Evolutionary conservation across 2,113 vertebrate species (phyloP), one percentile per base, ranked within the genome.

Genomic region (Amphilophus citrinellus): DNA sequence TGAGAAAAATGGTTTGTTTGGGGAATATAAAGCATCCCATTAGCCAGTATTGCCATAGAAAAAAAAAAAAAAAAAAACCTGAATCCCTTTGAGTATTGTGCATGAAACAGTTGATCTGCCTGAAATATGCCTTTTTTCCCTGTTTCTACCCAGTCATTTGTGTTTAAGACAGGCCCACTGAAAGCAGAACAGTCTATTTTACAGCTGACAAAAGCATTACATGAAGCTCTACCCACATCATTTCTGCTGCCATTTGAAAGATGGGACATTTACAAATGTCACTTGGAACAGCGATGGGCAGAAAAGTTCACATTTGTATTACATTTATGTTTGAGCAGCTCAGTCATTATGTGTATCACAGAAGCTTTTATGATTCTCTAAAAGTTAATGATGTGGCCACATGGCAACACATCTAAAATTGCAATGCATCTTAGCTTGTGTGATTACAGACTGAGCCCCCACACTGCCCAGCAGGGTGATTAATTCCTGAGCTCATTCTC

Each of bases 401-500:
- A 35, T 50, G 59, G 79, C 78, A 77, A 47, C 82, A 53, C 61
- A 22, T 80, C 47, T 76, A 4, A 87, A 85, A 82, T 90, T 17
- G 62, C 80, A 80, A 89, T 50, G 78, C 78, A 30, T 47, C 30
- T 78, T 37, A n/a, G 68, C 80, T 73, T 10, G n/a, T 86, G 44
- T 88, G 53, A 85, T 87, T 86, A 37, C 77, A 77, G 75, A 61
- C 56, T 14, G 77, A 87, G 82, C 76, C 60, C 71, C 53, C 35
- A 6, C 57, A 1, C 77, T 50, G 75, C 89, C 82, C 86, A 56
- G 79, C 62, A 14, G 78, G 56, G 27, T 61, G 66, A 88, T 89
- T 85, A 79, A 90, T 88, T 86, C 76, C 84, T 68, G n/a, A 56
- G 44, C 82, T 83, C 66, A 22, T 82, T 86, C 76, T 91, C 79